These are phyloP conservation scores for Meloe dianella DNA, from an alignment of 2,888 invertebrate genomes.

Conservation along the genomic window DNA sequence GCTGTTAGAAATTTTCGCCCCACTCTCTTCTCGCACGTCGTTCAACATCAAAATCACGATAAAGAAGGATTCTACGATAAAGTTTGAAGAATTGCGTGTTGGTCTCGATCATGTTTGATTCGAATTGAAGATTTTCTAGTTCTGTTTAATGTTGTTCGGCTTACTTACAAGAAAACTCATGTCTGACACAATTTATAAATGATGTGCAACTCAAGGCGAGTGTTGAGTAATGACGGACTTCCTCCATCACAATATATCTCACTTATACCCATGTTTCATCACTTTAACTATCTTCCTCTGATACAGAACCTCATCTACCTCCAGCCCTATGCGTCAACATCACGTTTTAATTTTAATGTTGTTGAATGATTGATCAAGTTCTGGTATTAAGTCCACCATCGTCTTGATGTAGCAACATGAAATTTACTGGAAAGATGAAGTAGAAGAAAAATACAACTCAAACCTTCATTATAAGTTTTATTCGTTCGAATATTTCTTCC, in stretches of 20 bases:
- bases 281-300: constrained; percentile 49
- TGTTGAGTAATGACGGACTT: constrained; percentile 57
- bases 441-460: neutral
- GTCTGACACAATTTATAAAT: constrained; percentile 46
- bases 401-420: constrained; percentile 17
- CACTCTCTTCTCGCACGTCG: neutral
- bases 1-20: neutral
- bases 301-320: constrained; percentile 39
- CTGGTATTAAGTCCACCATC: constrained; percentile 16
- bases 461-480: neutral
- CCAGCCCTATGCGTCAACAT: constrained; percentile 28
- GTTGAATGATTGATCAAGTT: constrained; percentile 52
- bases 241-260: constrained; percentile 57
- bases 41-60: neutral
- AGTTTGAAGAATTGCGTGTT: neutral
- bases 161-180: constrained; percentile 30
- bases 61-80: neutral
- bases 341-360: constrained; percentile 51
- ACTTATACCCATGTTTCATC: constrained; percentile 57
- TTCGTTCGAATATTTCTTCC: constrained; percentile 5
- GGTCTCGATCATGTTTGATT: neutral
- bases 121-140: neutral
- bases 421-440: too few relatives aligned
- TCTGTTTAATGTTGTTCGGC: neutral
- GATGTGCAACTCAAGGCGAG: constrained; percentile 49